Percentiles rank a stretch among this genome's conserved stretches.
Evolutionary conservation across 2,113 vertebrate species (phyloP).

Genomic region (Ciconia maguari): DNA sequence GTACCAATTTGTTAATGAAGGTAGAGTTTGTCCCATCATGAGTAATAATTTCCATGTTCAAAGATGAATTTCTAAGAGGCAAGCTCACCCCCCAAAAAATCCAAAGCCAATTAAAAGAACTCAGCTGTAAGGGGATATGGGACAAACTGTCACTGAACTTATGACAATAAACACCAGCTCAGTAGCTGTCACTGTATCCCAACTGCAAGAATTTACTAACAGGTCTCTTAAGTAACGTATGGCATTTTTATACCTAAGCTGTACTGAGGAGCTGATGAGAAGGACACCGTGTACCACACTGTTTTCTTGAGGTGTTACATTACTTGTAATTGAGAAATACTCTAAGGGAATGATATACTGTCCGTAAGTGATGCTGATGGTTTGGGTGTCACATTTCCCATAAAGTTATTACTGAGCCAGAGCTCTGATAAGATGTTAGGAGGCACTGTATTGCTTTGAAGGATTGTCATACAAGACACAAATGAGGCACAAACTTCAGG

Average conservation of each 20-base stretch:
- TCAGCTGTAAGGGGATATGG: neutral
- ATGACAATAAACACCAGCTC: neutral
- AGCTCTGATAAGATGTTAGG: neutral
- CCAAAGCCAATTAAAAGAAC: neutral
- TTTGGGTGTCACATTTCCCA: neutral
- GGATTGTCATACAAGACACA: neutral
- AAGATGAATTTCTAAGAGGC: neutral
- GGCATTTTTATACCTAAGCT: neutral
- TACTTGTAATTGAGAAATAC: neutral
- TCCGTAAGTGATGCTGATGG: neutral
- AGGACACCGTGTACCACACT: neutral
- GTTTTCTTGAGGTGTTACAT: neutral
- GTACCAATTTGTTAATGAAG: neutral
- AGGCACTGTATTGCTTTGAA: neutral
- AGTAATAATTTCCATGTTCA: neutral
- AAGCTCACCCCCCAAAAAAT: neutral
- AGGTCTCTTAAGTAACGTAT: neutral
- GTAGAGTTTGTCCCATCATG: neutral
- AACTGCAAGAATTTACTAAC: neutral
- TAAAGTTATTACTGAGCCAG: neutral
- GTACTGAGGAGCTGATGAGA: neutral
- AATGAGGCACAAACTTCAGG: neutral
- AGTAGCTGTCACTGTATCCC: neutral
- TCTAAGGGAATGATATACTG: neutral
- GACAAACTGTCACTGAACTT: neutral